Base-by-base conservation (phyloP, 2,797 vertebrate species). In the Spea hammondii region DNA sequence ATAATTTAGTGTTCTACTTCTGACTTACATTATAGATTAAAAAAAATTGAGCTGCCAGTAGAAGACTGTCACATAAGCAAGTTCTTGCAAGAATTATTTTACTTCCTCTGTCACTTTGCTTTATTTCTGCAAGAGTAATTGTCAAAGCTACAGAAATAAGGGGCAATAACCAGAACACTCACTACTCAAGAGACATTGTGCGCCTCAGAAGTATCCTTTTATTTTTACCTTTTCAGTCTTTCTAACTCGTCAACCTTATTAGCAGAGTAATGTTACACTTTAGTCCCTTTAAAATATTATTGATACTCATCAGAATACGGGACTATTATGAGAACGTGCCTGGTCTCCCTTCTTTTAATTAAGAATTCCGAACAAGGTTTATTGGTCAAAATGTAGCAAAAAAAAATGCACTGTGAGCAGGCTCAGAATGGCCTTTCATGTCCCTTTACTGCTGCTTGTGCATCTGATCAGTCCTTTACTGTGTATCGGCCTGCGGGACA, bases 1-100 rank as follows among this genome's bases (percentile, higher is more conserved):
- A 80, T 80, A 76, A 80, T 80, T 80, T 76, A 80, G 73, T 80
- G 79, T 57, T 80, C 79, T 71, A 80, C 60, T 80, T 80, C 51
- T 76, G 66, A 65, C 73, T 66, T 76, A 65, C 73, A 76, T 80
- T 80, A 72, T 44, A 8, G 60, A 75, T 79, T 6, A 75, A 80
- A 71, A 70, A 76, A n/a, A 32, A 32, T 32, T 32, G 32, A 65
- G 44, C 65, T 66, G 67, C 68, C 51, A 32, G 60, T 46, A 66
- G 60, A 65, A 72, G 67, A 80, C 72, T 80, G 79, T 80, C 79
- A 76, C 79, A 76, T 80, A 80, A 80, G 79, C 73, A 80, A 76
- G 73, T 80, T 71, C 72, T 80, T 71, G 67, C 51, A 65, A 72
- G 60, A 64, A 66, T 76, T 76, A 76, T 80, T 76, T 76, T 72